phyloP scores from a whole-genome alignment of 2,113 vertebrate species.

The Oplegnathus fasciatus region DNA sequence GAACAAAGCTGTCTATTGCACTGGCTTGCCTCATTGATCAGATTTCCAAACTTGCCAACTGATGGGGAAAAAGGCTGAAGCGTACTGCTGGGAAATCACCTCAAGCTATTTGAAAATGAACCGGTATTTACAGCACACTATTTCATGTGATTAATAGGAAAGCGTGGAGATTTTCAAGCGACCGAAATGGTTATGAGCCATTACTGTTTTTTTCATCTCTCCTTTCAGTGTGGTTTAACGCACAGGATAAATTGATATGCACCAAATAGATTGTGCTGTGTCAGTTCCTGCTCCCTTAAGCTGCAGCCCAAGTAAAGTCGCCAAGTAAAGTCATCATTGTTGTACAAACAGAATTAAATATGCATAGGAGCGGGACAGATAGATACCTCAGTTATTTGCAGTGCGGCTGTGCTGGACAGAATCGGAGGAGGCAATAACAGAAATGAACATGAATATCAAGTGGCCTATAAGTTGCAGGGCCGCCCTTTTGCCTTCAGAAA shows the following conservation, averaged over 20 bases:
- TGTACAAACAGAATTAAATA: conserved; percentile 69
- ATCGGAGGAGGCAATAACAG: conserved; percentile 7
- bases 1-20: conserved; percentile 18
- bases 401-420: conserved; percentile 22
- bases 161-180: conserved; percentile 43
- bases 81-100: conserved; percentile 62
- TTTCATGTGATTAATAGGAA: conserved; percentile 50
- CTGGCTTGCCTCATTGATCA: conserved; percentile 64
- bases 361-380: conserved; percentile 39
- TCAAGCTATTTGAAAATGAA: conserved; percentile 48
- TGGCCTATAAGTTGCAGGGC: conserved; percentile 11
- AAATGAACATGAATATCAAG: conserved; percentile 42
- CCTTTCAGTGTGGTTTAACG: conserved; percentile 26
- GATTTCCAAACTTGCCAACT: conserved; percentile 52
- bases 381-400: conserved; percentile 39
- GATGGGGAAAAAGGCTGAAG: conserved; percentile 47
- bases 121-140: conserved; percentile 41
- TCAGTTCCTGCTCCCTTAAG: conserved; percentile 32
- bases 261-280: conserved; percentile 27
- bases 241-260: conserved; percentile 35
- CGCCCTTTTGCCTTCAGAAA: conserved; percentile 2
- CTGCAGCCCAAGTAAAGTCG: conserved; percentile 34
- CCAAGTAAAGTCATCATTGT: conserved; percentile 41
- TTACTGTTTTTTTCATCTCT: conserved; percentile 32
- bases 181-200: conserved; percentile 42